Conservation (phyloP, 2,888 invertebrate genomes). For the Cheilosia scutellata region DNA sequence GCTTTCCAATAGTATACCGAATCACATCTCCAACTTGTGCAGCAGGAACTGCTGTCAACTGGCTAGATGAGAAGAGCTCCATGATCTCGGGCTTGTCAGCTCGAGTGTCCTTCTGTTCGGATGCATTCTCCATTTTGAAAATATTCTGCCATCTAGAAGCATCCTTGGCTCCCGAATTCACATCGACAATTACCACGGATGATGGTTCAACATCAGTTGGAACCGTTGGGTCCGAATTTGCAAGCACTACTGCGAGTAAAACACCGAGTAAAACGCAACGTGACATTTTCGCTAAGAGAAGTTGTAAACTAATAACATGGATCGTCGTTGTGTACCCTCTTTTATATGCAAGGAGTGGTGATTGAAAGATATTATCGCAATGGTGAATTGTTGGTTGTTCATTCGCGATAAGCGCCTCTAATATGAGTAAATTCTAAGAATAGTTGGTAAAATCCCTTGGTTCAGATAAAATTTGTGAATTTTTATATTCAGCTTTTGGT, state of each 20-base stretch:
- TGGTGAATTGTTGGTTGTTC: background rate
- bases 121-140: background rate
- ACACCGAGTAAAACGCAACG: background rate
- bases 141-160: conserved; percentile 6
- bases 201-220: background rate
- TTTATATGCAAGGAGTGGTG: conserved; percentile 2
- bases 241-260: background rate
- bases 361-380: background rate
- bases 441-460: background rate
- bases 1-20: conserved; percentile 29
- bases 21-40: background rate
- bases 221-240: background rate
- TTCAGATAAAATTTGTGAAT: too few relatives aligned
- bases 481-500: too few relatives aligned
- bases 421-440: background rate
- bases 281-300: conserved; percentile 3
- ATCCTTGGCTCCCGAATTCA: background rate
- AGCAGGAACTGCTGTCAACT: conserved; percentile 21
- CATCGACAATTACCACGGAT: background rate
- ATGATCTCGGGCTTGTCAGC: background rate
- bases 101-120: background rate
- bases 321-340: background rate
- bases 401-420: background rate
- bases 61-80: background rate
- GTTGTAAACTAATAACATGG: background rate